These are phyloP conservation scores for Bryconaethiops microstoma DNA, from an alignment of 2,797 vertebrate species.

Conservation along the genomic window DNA sequence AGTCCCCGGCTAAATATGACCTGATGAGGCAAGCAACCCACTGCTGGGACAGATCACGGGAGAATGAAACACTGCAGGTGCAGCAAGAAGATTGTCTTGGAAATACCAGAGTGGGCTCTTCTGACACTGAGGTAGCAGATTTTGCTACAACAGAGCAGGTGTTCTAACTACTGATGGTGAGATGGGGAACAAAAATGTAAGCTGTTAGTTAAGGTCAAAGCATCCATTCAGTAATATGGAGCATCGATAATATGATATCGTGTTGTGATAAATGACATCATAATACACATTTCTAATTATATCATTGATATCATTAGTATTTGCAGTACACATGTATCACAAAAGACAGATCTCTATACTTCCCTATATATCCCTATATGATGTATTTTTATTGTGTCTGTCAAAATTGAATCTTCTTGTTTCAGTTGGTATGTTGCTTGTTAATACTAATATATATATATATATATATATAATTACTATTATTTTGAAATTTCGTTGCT, in stretches of 20 bases:
- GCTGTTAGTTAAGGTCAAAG: slow-evolving; percentile 12
- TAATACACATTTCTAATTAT: background rate
- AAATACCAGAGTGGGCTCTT: background rate
- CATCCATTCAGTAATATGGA: slow-evolving; percentile 9
- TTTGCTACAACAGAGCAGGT: slow-evolving; percentile 12
- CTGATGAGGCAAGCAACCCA: slow-evolving; percentile 25
- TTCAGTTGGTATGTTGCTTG: too few relatives aligned
- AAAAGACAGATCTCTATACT: too few relatives aligned
- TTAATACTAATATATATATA: too few relatives aligned
- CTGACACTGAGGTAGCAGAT: background rate
- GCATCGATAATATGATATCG: background rate
- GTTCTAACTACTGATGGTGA: slow-evolving; percentile 27
- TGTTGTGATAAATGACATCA: background rate
- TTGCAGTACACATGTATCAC: background rate
- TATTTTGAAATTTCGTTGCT: too few relatives aligned
- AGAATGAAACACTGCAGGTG: slow-evolving; percentile 1
- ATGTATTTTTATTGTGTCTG: too few relatives aligned
- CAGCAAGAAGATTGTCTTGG: background rate
- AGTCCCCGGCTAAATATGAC: slow-evolving; percentile 12
- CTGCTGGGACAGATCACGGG: slow-evolving; percentile 11
- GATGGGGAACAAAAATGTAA: slow-evolving; percentile 6
- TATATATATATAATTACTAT: too few relatives aligned
- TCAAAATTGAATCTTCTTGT: too few relatives aligned
- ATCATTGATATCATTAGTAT: background rate
- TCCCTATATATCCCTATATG: too few relatives aligned